These are phyloP conservation scores for Phenganax marumi DNA, from an alignment of 92 coral and sea anemone species.

Conservation along the genomic window DNA sequence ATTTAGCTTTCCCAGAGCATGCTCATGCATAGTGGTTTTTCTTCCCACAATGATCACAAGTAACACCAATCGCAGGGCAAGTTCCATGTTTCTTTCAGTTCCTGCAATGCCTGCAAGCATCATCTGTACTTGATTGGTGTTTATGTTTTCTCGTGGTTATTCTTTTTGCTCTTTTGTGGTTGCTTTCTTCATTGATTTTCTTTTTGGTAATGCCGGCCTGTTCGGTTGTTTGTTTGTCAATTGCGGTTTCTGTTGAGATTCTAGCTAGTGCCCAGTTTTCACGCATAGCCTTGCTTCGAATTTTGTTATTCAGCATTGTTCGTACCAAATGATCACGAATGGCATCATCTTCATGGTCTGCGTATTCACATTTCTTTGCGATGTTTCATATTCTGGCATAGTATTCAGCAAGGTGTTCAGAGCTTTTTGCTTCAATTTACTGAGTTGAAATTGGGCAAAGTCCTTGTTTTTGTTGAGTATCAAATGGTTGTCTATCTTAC, in stretches of 20 bases:
- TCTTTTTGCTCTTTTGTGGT: not conserved
- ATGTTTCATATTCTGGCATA: slow-evolving; percentile 45
- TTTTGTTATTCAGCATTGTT: slow-evolving; percentile 50
- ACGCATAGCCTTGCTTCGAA: slow-evolving; percentile 48
- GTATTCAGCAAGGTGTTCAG: slow-evolving; percentile 41
- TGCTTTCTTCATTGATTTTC: slow-evolving; percentile 26
- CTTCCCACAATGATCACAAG: slow-evolving; percentile 46
- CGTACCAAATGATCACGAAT: slow-evolving; percentile 58
- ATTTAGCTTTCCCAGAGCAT: not conserved
- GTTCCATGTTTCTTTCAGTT: not conserved
- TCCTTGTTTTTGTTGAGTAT: slow-evolving; percentile 38
- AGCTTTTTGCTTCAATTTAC: slow-evolving; percentile 25
- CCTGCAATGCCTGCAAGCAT: not conserved
- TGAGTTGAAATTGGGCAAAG: slow-evolving; percentile 42
- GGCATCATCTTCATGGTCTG: slow-evolving; percentile 52
- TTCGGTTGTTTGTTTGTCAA: slow-evolving; percentile 56
- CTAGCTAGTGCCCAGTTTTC: slow-evolving; percentile 41
- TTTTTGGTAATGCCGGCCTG: slow-evolving; percentile 46
- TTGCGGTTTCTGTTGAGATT: slow-evolving; percentile 54
- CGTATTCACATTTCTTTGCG: slow-evolving; percentile 54
- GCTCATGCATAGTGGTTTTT: slow-evolving; percentile 50
- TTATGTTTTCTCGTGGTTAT: not conserved
- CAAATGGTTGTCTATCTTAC: slow-evolving; percentile 26
- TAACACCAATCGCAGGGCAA: slow-evolving; percentile 48
- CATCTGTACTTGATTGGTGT: not conserved